Evolutionary conservation across 2,888 invertebrate species (phyloP), one percentile per base, ranked within the genome.

Genomic region (Drosophila eohydei): DNA sequence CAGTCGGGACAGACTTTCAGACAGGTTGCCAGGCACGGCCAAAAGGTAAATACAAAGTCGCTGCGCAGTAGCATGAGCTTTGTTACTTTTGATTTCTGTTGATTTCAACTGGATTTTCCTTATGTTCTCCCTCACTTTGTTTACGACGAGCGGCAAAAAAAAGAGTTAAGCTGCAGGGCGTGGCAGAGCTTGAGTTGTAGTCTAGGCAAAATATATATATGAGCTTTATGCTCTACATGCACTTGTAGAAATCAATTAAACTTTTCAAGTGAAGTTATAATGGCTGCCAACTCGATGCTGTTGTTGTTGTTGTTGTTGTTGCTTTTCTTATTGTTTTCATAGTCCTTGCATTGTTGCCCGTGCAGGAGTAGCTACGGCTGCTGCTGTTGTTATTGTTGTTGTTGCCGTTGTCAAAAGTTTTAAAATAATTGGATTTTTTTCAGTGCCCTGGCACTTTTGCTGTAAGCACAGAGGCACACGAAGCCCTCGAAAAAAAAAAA

Each of bases 371-470:
- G 38, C 38, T 52, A 8, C 28, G 30, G 55, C 32, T 62, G 41
- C 28, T 21, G 59, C 7, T 57, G 51, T 40, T 51, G 60, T 34
- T 52, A 62, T 41, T 70, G 56, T 64, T 81, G 79, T 71, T 83
- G 83, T 86, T 86, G 89, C 89, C 83, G 85, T 86, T 86, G 85
- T 86, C 85, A 86, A 86, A 86, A 86, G 85, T 88, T 86, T 88
- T 86, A 88, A 86, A 86, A 86, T 86, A 86, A 86, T 86, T 86
- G 85, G 89, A 88, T 86, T 88, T 88, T 85, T 77, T 71, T 68
- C 11, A 59, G 51, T 60, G 51, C 64, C 62, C 38, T 48, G 54
- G 73, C 65, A 71, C 64, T 74, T 68, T 46, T 66, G 76, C 74
- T 83, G 76, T 86, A 81, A 83, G 88, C 83, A 81, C 88, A 76